phyloP scores from a whole-genome alignment of 2,113 vertebrate species.

The Sterna hirundo region DNA sequence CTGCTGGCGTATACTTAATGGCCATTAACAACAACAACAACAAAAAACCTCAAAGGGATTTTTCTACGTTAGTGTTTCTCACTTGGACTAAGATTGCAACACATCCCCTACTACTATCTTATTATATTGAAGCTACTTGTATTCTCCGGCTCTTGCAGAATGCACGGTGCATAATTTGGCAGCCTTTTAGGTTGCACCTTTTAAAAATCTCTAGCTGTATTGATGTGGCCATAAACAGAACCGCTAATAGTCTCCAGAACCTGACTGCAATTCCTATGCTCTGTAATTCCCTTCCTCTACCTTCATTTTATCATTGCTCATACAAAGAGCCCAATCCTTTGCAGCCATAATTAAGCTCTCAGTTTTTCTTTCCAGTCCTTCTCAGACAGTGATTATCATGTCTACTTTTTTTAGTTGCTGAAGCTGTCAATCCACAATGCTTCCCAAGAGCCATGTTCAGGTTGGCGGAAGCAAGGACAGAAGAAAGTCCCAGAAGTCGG shows the following conservation, averaged over 20 bases:
- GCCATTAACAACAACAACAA: neutral
- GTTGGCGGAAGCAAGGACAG: neutral
- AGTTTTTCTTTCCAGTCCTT: neutral
- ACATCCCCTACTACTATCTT: neutral
- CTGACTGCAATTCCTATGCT: neutral
- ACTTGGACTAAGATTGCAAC: neutral
- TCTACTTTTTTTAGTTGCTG: neutral
- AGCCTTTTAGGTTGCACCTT: neutral
- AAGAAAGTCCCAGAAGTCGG: neutral
- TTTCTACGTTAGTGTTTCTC: neutral
- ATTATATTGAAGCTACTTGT: neutral
- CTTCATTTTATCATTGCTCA: neutral
- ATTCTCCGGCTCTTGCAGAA: neutral
- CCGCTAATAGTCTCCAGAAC: neutral
- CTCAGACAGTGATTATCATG: conserved; percentile 6
- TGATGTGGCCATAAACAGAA: neutral
- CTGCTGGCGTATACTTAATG: neutral
- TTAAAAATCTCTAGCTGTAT: neutral
- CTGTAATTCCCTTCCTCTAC: neutral
- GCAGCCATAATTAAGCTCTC: neutral
- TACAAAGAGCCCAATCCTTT: neutral
- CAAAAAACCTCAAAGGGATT: neutral
- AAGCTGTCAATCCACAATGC: neutral
- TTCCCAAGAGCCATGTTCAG: neutral
- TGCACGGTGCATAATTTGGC: neutral